These are phyloP conservation scores for Micromys minutus DNA, from an alignment of 2,113 vertebrate species.

Conservation along the genomic window DNA sequence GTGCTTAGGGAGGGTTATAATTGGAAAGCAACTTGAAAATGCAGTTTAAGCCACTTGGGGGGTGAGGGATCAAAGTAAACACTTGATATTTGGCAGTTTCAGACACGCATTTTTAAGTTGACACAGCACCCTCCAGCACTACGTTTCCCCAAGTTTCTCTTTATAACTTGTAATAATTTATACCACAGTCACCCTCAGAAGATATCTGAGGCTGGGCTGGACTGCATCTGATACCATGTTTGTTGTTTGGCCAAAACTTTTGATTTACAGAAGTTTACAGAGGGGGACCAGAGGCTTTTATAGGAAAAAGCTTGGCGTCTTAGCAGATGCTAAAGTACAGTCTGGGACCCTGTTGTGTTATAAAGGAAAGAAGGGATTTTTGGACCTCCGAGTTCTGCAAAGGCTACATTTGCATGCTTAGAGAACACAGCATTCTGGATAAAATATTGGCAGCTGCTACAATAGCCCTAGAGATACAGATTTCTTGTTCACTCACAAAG, in stretches of 20 bases:
- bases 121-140: not conserved
- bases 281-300: conserved; percentile 15
- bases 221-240: not conserved
- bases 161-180: conserved; percentile 9
- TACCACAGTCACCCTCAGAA: not conserved
- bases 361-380: conserved; percentile 57
- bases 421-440: not conserved
- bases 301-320: not conserved
- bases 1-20: conserved; percentile 30
- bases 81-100: not conserved
- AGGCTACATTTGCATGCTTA: conserved; percentile 31
- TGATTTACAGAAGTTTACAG: not conserved
- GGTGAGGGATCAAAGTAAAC: not conserved
- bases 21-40: conserved; percentile 48
- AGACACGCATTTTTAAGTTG: conserved; percentile 27
- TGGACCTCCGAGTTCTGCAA: conserved; percentile 37
- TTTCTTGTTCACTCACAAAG: conserved; percentile 45
- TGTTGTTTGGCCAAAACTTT: conserved; percentile 28
- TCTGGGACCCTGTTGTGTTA: not conserved
- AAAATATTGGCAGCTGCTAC: not conserved
- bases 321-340: not conserved
- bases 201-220: not conserved
- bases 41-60: not conserved
- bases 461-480: not conserved
- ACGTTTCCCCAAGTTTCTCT: not conserved